A percentile compares a stretch with the other conserved stretches of the same genome.
Conservation (phyloP, 2,113 vertebrate genomes). For the Mormyrus iriodes region DNA sequence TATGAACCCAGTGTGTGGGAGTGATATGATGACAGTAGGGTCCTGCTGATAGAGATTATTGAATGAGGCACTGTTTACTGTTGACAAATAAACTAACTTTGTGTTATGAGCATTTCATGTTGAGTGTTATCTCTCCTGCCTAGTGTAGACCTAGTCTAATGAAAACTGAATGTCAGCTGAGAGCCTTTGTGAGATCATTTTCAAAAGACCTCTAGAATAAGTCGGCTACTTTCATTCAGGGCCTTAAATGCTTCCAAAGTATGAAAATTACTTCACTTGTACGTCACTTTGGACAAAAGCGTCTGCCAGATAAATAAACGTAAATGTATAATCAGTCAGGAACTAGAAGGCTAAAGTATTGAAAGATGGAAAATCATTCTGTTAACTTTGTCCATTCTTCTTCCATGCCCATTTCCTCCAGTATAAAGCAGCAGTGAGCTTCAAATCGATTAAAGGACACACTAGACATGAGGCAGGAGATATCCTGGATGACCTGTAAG, state of each 20-base stretch:
- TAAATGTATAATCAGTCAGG: neutral
- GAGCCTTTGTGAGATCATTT: neutral
- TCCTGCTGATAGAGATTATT: neutral
- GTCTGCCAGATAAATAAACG: neutral
- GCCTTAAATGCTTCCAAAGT: neutral
- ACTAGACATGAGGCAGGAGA: neutral
- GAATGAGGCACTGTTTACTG: neutral
- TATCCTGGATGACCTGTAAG: neutral
- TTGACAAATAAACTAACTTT: neutral
- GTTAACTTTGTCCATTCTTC: neutral
- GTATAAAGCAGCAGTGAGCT: neutral
- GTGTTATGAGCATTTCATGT: neutral
- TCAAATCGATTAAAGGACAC: neutral
- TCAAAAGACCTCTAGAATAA: neutral
- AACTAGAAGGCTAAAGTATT: neutral
- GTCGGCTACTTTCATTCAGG: neutral
- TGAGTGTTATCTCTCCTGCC: neutral
- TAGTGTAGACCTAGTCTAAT: neutral
- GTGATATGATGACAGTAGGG: slow-evolving; percentile 1
- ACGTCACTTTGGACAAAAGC: neutral
- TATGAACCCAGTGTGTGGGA: slow-evolving; percentile 30
- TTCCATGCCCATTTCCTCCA: neutral
- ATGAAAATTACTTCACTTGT: neutral
- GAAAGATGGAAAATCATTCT: neutral
- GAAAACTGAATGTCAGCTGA: neutral